Evolutionary conservation across 2,797 vertebrate genomes (phyloP).

Genomic region (Valencia hispanica): DNA sequence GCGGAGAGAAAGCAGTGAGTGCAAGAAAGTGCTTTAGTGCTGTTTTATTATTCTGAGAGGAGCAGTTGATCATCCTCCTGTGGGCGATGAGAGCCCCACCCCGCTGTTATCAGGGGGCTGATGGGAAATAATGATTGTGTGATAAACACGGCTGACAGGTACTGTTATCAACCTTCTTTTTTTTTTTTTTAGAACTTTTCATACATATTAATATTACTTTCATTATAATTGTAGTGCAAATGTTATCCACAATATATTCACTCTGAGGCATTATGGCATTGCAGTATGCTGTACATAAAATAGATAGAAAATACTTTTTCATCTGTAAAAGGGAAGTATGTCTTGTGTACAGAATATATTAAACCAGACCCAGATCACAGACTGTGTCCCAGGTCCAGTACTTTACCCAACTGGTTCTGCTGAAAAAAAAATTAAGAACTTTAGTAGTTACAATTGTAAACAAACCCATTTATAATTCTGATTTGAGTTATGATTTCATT

Average conservation of each 20-base stretch:
- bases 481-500: neutral
- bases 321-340: conserved; percentile 77
- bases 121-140: conserved; percentile 65
- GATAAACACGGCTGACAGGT: conserved; percentile 76
- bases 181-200: conserved; percentile 64
- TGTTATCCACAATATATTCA: conserved; percentile 75
- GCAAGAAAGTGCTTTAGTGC: conserved; percentile 41
- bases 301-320: conserved; percentile 75
- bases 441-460: neutral
- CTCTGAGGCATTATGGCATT: conserved; percentile 77
- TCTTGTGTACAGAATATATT: conserved; percentile 67
- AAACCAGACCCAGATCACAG: conserved; percentile 58
- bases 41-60: conserved; percentile 32
- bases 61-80: conserved; percentile 48
- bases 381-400: conserved; percentile 44
- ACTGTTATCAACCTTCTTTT: conserved; percentile 77
- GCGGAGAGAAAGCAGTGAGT: conserved; percentile 49
- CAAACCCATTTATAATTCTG: neutral
- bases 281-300: conserved; percentile 80
- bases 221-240: conserved; percentile 76
- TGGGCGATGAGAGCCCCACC: conserved; percentile 37
- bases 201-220: conserved; percentile 78
- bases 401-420: neutral
- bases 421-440: neutral
- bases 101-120: conserved; percentile 29